Conservation (phyloP, 2,113 vertebrate genomes). For the Crocuta crocuta region DNA sequence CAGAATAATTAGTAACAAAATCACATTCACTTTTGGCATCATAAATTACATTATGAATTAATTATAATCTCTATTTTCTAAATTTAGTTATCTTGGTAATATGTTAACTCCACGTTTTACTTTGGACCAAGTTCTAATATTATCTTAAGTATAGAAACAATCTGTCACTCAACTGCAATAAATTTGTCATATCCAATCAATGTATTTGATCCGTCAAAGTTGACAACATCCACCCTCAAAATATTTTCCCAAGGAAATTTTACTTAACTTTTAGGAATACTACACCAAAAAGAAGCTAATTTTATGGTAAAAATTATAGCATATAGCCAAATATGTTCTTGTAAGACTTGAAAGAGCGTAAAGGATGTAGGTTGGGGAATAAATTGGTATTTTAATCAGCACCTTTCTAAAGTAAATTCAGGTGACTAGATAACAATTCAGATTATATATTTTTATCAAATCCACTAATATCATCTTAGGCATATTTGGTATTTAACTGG, state of each 20-base stretch:
- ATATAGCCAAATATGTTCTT: neutral
- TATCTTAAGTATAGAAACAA: neutral
- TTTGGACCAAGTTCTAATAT: neutral
- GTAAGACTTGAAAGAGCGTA: neutral
- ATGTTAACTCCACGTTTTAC: neutral
- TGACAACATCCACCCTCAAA: neutral
- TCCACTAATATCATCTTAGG: neutral
- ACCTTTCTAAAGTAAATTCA: slow-evolving; percentile 18
- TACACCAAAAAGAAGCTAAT: neutral
- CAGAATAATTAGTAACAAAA: neutral
- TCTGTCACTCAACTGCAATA: neutral
- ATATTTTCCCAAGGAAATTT: slow-evolving; percentile 29
- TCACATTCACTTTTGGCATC: neutral
- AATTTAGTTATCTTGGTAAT: neutral
- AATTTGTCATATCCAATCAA: neutral
- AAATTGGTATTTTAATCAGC: neutral
- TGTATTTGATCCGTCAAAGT: neutral
- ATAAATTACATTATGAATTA: neutral
- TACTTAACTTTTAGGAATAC: neutral
- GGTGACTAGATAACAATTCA: neutral
- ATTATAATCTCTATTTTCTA: neutral
- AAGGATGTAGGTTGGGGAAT: neutral
- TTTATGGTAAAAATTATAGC: neutral
- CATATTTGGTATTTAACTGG: neutral
- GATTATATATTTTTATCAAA: neutral